Evolutionary conservation across 2,113 vertebrate genomes (phyloP).

Genomic region (Caracal caracal): DNA sequence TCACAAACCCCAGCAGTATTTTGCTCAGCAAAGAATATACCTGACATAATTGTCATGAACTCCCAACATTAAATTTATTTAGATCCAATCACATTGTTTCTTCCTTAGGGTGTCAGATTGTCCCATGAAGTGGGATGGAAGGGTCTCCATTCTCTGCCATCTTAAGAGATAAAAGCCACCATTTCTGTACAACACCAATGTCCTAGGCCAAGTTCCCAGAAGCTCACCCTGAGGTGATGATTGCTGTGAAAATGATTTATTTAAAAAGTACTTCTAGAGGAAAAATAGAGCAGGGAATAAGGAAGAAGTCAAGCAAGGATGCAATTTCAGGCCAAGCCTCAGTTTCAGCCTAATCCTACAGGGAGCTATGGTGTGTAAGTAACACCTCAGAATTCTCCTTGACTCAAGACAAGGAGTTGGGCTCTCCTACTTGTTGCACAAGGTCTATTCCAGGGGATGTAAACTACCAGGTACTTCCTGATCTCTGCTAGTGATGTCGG

Average conservation of each 20-base stretch:
- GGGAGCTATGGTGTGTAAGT: not conserved
- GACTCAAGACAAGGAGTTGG: not conserved
- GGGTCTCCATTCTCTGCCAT: not conserved
- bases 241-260: not conserved
- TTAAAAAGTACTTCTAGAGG: not conserved
- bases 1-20: not conserved
- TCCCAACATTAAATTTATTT: not conserved
- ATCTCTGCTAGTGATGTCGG: not conserved
- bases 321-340: not conserved
- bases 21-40: not conserved
- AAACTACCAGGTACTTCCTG: not conserved
- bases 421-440: not conserved
- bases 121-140: not conserved
- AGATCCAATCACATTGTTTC: not conserved
- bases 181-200: not conserved
- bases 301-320: not conserved
- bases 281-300: not conserved
- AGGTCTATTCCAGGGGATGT: not conserved
- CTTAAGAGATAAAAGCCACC: not conserved
- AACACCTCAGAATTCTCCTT: not conserved
- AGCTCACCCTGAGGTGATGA: not conserved
- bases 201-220: not conserved
- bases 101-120: not conserved
- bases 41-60: not conserved
- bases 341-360: not conserved